Conservation (phyloP, 2,113 vertebrate species). For the Amphiprion ocellaris region DNA sequence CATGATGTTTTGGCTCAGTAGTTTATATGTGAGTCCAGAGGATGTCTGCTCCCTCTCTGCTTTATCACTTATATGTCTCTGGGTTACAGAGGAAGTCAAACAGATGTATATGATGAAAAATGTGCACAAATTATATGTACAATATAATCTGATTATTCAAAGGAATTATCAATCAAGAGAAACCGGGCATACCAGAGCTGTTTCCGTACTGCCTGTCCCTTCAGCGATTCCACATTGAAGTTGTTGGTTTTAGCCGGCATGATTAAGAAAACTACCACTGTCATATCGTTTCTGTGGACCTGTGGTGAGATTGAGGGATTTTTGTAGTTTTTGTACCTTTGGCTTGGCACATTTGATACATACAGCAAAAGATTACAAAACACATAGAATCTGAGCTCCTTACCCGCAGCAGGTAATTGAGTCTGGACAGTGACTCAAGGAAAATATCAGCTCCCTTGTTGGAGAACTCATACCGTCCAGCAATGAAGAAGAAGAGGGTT, state of each 20-base stretch:
- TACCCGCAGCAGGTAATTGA: conserved; percentile 96
- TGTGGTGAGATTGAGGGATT: conserved; percentile 55
- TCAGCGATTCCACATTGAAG: conserved; percentile 97
- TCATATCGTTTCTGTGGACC: conserved; percentile 93
- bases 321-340: background rate
- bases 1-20: too few relatives aligned
- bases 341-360: background rate
- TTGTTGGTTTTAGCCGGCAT: conserved; percentile 99
- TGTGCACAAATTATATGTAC: background rate
- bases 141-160: background rate
- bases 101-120: too few relatives aligned
- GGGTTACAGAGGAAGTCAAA: too few relatives aligned
- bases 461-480: conserved; percentile 96
- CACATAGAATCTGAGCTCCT: conserved; percentile 24
- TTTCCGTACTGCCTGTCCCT: conserved; percentile 96
- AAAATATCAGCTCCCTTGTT: conserved; percentile 99
- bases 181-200: conserved; percentile 91
- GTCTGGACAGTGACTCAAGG: conserved; percentile 94
- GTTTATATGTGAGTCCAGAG: too few relatives aligned
- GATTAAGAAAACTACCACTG: conserved; percentile 96
- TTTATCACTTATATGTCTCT: too few relatives aligned
- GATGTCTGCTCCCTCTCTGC: too few relatives aligned
- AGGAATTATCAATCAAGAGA: background rate
- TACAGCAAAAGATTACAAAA: background rate
- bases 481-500: conserved; percentile 97